Percentiles rank a stretch among this genome's conserved stretches.
phyloP scores from a whole-genome alignment of 2,888 invertebrate genomes.

The Hartigia nigra region DNA sequence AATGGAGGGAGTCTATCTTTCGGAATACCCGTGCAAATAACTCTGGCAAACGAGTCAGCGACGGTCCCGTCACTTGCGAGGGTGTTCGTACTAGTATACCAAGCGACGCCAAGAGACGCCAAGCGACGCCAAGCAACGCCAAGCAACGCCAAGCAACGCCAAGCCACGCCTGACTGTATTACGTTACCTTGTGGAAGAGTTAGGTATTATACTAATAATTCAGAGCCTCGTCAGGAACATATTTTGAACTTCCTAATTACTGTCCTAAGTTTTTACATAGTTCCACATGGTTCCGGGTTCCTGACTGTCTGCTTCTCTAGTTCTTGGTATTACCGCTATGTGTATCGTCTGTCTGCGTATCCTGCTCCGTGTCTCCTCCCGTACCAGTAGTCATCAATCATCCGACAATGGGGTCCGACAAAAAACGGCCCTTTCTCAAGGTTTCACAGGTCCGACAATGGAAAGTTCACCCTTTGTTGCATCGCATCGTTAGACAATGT shows the following conservation, averaged over 20 bases:
- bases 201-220: constrained; percentile 1
- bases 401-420: constrained; percentile 33
- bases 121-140: no score
- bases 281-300: neutral
- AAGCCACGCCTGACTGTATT: neutral
- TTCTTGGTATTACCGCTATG: neutral
- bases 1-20: constrained; percentile 8
- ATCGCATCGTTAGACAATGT: constrained; percentile 49
- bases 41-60: neutral
- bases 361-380: constrained; percentile 4
- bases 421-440: constrained; percentile 22
- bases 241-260: constrained; percentile 21
- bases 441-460: constrained; percentile 45
- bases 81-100: neutral
- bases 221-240: constrained; percentile 10
- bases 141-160: no score
- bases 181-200: neutral
- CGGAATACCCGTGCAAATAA: constrained; percentile 1
- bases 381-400: constrained; percentile 43
- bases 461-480: constrained; percentile 58
- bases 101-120: neutral
- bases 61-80: neutral
- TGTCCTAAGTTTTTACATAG: constrained; percentile 23
- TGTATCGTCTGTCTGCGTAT: neutral
- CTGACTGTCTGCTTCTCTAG: neutral